These are phyloP conservation scores for Carcina quercana DNA, from an alignment of 2,888 invertebrate species.

Conservation along the genomic window DNA sequence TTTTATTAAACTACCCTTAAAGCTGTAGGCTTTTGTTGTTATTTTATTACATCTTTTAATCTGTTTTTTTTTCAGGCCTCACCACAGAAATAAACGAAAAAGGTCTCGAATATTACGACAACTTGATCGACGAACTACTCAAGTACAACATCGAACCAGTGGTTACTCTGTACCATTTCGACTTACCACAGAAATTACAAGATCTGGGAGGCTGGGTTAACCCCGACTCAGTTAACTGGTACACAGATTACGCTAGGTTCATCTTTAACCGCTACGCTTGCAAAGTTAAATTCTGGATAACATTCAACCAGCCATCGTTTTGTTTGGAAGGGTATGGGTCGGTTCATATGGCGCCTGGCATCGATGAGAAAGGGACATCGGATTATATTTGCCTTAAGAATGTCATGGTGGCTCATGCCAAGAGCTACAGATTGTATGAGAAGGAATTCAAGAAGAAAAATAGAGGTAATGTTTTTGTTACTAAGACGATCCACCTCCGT, in stretches of 20 bases:
- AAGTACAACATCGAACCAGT: constrained; percentile 47
- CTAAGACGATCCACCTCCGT: too few relatives aligned
- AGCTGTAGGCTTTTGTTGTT: background rate
- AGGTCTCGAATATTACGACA: constrained; percentile 68
- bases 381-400: constrained; percentile 72
- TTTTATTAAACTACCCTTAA: background rate
- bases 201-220: constrained; percentile 53
- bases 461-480: constrained; percentile 31
- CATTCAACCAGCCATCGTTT: constrained; percentile 74
- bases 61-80: constrained; percentile 36
- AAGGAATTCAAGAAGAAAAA: constrained; percentile 39
- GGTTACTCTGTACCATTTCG: constrained; percentile 49
- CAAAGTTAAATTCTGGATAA: constrained; percentile 74
- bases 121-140: constrained; percentile 63
- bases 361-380: constrained; percentile 46
- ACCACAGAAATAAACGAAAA: constrained; percentile 46
- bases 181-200: constrained; percentile 46
- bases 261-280: constrained; percentile 43
- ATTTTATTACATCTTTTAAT: background rate
- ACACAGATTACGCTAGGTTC: constrained; percentile 55
- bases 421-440: constrained; percentile 58
- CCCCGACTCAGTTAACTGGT: constrained; percentile 43
- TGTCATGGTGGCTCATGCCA: constrained; percentile 74
- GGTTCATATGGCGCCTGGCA: constrained; percentile 37
- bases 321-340: constrained; percentile 62